phyloP scores from a whole-genome alignment of 2,888 invertebrate species.

The Ecliptopera silaceata region DNA sequence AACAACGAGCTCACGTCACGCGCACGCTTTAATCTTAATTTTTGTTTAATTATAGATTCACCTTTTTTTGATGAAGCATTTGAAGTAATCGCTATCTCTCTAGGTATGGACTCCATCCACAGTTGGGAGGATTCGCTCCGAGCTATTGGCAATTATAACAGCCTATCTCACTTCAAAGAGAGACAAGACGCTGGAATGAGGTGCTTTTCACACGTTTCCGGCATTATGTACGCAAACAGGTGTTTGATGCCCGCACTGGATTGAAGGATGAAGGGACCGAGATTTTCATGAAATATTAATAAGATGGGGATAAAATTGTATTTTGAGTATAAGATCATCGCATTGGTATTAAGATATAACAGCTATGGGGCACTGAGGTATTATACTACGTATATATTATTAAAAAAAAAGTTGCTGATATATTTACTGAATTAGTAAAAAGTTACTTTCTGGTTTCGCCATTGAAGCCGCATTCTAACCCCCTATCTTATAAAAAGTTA shows the following conservation, averaged over 20 bases:
- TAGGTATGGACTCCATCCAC: constrained; percentile 34
- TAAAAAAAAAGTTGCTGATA: too few species aligned
- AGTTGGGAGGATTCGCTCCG: constrained; percentile 52
- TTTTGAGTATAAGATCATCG: not conserved
- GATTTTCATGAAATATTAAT: constrained; percentile 24
- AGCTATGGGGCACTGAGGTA: not conserved
- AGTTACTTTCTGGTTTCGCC: too few species aligned
- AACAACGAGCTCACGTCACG: not conserved
- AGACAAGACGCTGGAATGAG: constrained; percentile 50
- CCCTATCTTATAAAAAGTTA: too few species aligned
- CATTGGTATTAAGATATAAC: not conserved
- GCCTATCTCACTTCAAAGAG: constrained; percentile 71
- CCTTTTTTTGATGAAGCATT: not conserved
- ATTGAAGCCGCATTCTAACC: not conserved
- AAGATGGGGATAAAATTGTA: not conserved
- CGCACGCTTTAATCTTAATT: not conserved
- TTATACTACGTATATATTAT: too few species aligned
- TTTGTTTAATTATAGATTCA: too few species aligned
- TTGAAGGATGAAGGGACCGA: constrained; percentile 11
- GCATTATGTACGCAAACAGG: constrained; percentile 43
- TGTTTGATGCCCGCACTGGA: constrained; percentile 31
- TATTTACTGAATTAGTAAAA: too few species aligned
- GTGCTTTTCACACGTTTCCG: constrained; percentile 52
- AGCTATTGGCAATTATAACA: constrained; percentile 77
- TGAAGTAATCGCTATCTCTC: constrained; percentile 19